Conservation (phyloP, 2,797 vertebrate genomes). For the Eupleurogrammus muticus region DNA sequence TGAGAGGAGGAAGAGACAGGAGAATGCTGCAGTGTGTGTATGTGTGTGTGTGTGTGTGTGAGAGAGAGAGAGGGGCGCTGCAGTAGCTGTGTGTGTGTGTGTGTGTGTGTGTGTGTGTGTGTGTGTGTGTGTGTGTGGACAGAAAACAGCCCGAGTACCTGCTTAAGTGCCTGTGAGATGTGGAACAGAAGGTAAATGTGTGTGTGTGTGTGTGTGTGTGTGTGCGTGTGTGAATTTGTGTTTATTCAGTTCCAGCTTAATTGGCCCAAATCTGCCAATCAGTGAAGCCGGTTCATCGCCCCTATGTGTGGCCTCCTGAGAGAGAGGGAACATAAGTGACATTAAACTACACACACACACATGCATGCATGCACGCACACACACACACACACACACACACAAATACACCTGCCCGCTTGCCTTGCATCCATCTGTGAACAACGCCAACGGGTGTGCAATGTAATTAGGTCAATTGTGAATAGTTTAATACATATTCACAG, state of each 20-base stretch:
- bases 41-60: background rate
- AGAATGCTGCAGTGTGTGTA: constrained; percentile 31
- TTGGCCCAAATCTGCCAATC: constrained; percentile 84
- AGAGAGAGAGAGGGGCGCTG: background rate
- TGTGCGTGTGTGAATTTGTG: constrained; percentile 16
- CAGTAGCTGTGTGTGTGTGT: constrained; percentile 17
- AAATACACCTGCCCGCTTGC: constrained; percentile 35
- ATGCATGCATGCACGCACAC: constrained; percentile 11
- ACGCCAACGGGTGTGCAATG: constrained; percentile 38
- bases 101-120: constrained; percentile 7
- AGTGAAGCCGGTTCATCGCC: constrained; percentile 34
- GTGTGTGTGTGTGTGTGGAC: constrained; percentile 16
- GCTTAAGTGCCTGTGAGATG: constrained; percentile 40
- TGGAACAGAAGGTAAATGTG: constrained; percentile 41
- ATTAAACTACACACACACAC: constrained; percentile 43
- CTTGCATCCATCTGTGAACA: constrained; percentile 55
- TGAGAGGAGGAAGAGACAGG: constrained; percentile 8
- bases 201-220: constrained; percentile 9
- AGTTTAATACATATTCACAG: constrained; percentile 36
- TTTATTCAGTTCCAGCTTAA: constrained; percentile 66
- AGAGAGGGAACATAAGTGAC: constrained; percentile 57
- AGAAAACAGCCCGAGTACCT: constrained; percentile 42
- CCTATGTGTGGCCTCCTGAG: constrained; percentile 53
- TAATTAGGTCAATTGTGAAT: constrained; percentile 68
- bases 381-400: constrained; percentile 8